These are phyloP conservation scores for Heliconius erato DNA, from an alignment of 2,888 invertebrate species.

Conservation along the genomic window DNA sequence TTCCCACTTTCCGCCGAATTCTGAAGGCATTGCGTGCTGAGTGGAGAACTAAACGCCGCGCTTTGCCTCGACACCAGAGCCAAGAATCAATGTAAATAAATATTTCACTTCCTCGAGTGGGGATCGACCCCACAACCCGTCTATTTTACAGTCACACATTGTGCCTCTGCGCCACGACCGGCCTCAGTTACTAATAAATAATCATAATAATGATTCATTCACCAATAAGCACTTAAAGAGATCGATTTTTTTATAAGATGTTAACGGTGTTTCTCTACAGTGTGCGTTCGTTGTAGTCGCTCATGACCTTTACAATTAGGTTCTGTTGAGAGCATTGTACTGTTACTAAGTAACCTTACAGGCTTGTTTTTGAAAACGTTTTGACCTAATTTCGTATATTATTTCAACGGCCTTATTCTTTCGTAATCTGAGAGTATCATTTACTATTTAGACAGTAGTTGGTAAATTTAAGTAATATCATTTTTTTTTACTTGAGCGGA, in stretches of 20 bases:
- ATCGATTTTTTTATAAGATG: constrained; percentile 21
- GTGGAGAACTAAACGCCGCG: too few relatives aligned
- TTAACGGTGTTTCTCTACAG: constrained; percentile 43
- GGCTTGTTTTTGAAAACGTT: constrained; percentile 42
- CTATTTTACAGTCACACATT: too few relatives aligned
- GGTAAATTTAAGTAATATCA: background rate
- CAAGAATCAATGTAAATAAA: too few relatives aligned
- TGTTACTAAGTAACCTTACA: constrained; percentile 37
- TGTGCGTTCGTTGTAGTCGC: constrained; percentile 49
- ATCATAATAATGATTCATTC: background rate
- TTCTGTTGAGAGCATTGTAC: constrained; percentile 50
- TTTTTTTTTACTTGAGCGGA: background rate
- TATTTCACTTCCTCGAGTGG: too few relatives aligned
- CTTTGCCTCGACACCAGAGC: too few relatives aligned
- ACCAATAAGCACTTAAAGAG: background rate
- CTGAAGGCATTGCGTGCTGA: too few relatives aligned
- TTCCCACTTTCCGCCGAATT: too few relatives aligned
- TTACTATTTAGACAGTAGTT: background rate
- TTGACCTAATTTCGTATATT: constrained; percentile 33
- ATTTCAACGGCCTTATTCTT: constrained; percentile 21
- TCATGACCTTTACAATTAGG: constrained; percentile 64
- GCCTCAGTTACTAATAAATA: too few relatives aligned
- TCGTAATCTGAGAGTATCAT: background rate
- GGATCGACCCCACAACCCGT: too few relatives aligned
- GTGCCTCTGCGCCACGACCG: too few relatives aligned